Percentiles rank a stretch among this genome's conserved stretches.
phyloP scores from a whole-genome alignment of 2,888 invertebrate species.

The Heliconius ethilla region DNA sequence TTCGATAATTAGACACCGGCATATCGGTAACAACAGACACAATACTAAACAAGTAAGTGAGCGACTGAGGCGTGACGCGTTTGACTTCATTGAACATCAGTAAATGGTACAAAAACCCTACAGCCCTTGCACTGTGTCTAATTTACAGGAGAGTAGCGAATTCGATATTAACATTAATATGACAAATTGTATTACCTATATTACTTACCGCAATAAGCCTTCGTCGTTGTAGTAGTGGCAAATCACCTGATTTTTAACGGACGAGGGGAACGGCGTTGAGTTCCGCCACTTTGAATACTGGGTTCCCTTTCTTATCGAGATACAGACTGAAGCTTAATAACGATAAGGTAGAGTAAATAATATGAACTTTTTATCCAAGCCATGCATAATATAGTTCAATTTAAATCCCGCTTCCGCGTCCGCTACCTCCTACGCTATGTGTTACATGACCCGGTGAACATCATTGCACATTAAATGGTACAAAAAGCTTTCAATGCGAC shows the following conservation, averaged over 20 bases:
- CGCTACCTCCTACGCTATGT: constrained; percentile 13
- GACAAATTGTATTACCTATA: too few relatives aligned
- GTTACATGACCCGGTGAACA: neutral
- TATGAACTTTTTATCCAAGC: too few relatives aligned
- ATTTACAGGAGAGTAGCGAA: constrained; percentile 24
- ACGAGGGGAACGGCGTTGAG: too few relatives aligned
- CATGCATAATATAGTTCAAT: too few relatives aligned
- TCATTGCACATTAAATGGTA: constrained; percentile 37
- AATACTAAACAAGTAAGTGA: constrained; percentile 25
- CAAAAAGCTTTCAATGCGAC: constrained; percentile 39
- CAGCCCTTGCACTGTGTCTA: neutral
- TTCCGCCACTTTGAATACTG: too few relatives aligned
- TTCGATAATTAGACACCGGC: neutral
- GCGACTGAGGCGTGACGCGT: constrained; percentile 28
- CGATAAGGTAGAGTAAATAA: too few relatives aligned
- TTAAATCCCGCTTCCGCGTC: neutral
- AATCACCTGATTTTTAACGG: too few relatives aligned
- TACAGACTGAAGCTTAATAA: too few relatives aligned
- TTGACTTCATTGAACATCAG: constrained; percentile 41
- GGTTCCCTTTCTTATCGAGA: too few relatives aligned
- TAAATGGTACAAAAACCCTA: constrained; percentile 41
- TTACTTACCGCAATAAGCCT: too few relatives aligned
- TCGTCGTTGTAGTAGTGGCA: too few relatives aligned
- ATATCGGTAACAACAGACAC: constrained; percentile 14
- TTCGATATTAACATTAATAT: neutral